Conservation (phyloP, 2,113 vertebrate genomes). For the Cyprinodon variegatus region DNA sequence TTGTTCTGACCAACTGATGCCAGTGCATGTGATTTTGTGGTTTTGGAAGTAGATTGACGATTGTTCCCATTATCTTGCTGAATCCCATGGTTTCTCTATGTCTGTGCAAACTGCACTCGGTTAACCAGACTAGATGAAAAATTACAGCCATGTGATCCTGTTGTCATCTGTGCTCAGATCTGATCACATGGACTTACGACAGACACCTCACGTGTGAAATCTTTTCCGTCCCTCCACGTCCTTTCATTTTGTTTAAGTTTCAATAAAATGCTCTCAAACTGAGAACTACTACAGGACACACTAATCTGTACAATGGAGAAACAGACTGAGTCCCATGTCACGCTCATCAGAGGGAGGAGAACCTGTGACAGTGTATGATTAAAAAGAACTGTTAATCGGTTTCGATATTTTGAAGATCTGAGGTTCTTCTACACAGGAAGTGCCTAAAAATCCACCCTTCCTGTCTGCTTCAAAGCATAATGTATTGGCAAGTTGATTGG, state of each 20-base stretch:
- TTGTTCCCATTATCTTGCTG: slow-evolving; percentile 2
- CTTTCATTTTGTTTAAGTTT: slow-evolving; percentile 2
- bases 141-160: slow-evolving; percentile 40
- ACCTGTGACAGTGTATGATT: not conserved
- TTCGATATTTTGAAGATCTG: slow-evolving; percentile 38
- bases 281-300: not conserved
- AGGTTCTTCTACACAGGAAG: slow-evolving; percentile 60
- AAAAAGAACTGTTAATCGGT: slow-evolving; percentile 47
- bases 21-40: not conserved
- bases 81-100: not conserved
- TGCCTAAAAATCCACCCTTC: slow-evolving; percentile 41
- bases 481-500: not conserved
- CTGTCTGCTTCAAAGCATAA: not conserved
- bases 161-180: slow-evolving; percentile 18
- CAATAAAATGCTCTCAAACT: not conserved
- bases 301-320: not conserved
- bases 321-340: not conserved
- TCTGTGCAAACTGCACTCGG: slow-evolving; percentile 12
- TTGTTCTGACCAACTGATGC: not conserved
- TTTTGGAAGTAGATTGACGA: not conserved
- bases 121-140: slow-evolving; percentile 14
- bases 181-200: slow-evolving; percentile 25
- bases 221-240: slow-evolving; percentile 1
- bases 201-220: slow-evolving; percentile 11
- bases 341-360: not conserved